Evolutionary conservation across 1,140 invertebrate genomes (phyloP).

Genomic region (Octopus sinensis): DNA sequence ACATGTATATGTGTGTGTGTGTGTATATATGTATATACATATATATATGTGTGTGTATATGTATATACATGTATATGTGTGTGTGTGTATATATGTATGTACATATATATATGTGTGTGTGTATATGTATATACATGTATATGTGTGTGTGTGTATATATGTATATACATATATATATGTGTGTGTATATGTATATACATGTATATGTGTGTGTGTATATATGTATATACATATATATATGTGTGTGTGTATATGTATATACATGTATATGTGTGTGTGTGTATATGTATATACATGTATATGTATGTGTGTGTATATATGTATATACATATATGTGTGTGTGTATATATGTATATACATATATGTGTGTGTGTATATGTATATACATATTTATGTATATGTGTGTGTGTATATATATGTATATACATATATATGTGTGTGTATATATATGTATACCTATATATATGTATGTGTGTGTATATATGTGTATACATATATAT

Average conservation of each 20-base stretch:
- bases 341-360: not conserved
- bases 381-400: not conserved
- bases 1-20: not conserved
- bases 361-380: not conserved
- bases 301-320: not conserved
- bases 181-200: not conserved
- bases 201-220: not conserved
- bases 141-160: not conserved
- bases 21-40: not conserved
- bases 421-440: not conserved
- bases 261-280: not conserved
- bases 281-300: not conserved
- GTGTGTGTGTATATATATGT: not conserved
- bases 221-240: not conserved
- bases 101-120: not conserved
- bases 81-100: not conserved
- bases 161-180: not conserved
- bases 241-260: not conserved
- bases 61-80: not conserved
- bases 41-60: not conserved
- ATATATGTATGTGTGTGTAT: not conserved
- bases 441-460: not conserved
- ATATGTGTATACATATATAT: not conserved
- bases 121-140: not conserved
- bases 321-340: not conserved